Evolutionary conservation across 2,888 invertebrate species (phyloP), one percentile per base, ranked within the genome.

Genomic region (Tinea semifulvella): DNA sequence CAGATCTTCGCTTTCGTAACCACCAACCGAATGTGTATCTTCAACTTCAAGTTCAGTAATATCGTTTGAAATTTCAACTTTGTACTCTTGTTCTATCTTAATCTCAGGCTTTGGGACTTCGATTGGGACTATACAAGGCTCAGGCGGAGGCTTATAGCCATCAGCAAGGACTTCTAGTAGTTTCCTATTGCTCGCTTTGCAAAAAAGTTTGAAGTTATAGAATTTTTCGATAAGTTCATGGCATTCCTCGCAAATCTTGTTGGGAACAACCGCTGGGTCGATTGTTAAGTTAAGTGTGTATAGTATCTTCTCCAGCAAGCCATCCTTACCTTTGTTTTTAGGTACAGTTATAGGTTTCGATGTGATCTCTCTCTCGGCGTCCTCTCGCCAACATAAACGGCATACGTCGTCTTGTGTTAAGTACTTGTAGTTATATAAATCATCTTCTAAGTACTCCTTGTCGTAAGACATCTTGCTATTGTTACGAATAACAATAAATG

Each of bases 381-480:
- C 58, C 49, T 51, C 59, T 25, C 52, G 56, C 72, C 73, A 76
- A 49, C 79, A 79, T 5, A 77, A 50, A 49, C 76, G 57, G 46
- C 79, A 79, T 0, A 76, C 59, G 40, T 72, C 60, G 6, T 60
- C 56, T 52, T 67, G 60, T 31, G 60, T 53, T 48, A 77, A 74
- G 51, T 73, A 77, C 47, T 76, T 67, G 40, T 58, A 63, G 3
- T 55, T 65, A 49, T 64, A 73, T 3, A 53, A 8, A 46, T 62
- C 57, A 49, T 52, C 56, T 14, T 64, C 49, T 2, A 54, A 43
- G 13, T 50, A 17, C 10, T 18, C 11, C 1, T 11, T 20, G 22
- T 42, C 25, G 8, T 31, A 16, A 31, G 7, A 22, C 42, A 46
- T 46, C 39, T 31, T 31, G 7, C 3, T 36, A 36, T 18, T n/a